Conservation (phyloP, 1,140 invertebrate species). For the Heliconius congener region DNA sequence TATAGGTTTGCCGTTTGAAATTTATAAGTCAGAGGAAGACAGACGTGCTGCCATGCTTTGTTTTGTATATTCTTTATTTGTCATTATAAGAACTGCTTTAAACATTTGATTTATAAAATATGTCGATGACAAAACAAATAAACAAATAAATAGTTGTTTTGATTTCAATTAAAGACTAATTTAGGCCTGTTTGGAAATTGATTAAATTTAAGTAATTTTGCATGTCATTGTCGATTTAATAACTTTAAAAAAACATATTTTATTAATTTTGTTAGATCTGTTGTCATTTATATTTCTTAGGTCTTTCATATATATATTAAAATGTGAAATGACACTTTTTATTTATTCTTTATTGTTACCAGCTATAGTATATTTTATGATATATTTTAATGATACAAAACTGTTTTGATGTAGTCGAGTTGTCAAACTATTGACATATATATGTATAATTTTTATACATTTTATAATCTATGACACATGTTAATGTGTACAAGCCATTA, state of each 20-base stretch:
- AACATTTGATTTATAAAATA: not conserved
- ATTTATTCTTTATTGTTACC: not conserved
- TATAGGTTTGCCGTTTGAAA: conserved; percentile 22
- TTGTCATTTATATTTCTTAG: not conserved
- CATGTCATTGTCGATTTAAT: not conserved
- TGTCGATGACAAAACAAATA: not conserved
- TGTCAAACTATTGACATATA: not conserved
- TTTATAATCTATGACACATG: conserved; percentile 20
- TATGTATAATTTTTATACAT: not conserved
- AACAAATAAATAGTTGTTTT: not conserved
- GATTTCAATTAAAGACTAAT: too few species aligned
- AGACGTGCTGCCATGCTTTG: not conserved
- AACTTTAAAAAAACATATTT: not conserved
- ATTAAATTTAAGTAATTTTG: not conserved
- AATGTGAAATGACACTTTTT: not conserved
- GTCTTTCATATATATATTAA: not conserved
- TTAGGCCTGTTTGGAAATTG: not conserved
- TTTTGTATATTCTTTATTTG: not conserved
- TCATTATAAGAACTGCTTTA: too few species aligned
- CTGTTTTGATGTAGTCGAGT: not conserved
- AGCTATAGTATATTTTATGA: not conserved
- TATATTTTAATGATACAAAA: not conserved
- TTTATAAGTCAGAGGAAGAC: conserved; percentile 11
- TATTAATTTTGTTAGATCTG: not conserved
- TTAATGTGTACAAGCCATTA: conserved; percentile 64